phyloP scores from a whole-genome alignment of 2,113 vertebrate genomes.

The Gnathochromis pfefferi region DNA sequence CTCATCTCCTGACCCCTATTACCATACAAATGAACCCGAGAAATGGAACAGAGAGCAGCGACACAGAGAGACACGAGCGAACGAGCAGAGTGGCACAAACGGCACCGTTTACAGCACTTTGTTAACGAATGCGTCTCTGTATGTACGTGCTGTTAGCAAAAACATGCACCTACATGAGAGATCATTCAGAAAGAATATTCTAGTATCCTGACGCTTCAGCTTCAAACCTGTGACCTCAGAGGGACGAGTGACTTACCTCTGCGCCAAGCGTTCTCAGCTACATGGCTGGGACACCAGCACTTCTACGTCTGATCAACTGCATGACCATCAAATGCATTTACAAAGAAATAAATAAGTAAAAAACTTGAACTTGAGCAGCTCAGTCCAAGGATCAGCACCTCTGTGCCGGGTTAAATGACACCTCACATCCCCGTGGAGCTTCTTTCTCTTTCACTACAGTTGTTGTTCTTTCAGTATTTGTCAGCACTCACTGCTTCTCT shows the following conservation, averaged over 20 bases:
- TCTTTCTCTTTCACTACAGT: not conserved
- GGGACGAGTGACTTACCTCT: not conserved
- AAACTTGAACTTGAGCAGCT: not conserved
- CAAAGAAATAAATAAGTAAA: not conserved
- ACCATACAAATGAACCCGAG: conserved; percentile 86
- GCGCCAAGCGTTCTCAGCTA: not conserved
- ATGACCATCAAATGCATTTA: not conserved
- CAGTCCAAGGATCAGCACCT: not conserved
- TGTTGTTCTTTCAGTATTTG: not conserved
- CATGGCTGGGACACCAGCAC: not conserved
- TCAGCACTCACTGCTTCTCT: not conserved
- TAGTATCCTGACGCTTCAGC: not conserved
- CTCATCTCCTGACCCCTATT: conserved; percentile 91
- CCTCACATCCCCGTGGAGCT: not conserved
- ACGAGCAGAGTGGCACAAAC: not conserved
- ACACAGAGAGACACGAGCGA: conserved; percentile 15
- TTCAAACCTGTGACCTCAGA: not conserved
- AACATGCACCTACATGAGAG: not conserved
- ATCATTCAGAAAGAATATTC: not conserved
- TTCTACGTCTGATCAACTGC: not conserved
- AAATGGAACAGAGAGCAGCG: conserved; percentile 50
- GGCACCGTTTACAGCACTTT: not conserved
- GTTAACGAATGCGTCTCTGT: not conserved
- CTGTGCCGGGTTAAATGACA: not conserved
- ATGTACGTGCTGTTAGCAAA: not conserved